A percentile compares a stretch with the other conserved stretches of the same genome.
phyloP scores from a whole-genome alignment of 2,888 invertebrate genomes.

The Ochropleura leucogaster region DNA sequence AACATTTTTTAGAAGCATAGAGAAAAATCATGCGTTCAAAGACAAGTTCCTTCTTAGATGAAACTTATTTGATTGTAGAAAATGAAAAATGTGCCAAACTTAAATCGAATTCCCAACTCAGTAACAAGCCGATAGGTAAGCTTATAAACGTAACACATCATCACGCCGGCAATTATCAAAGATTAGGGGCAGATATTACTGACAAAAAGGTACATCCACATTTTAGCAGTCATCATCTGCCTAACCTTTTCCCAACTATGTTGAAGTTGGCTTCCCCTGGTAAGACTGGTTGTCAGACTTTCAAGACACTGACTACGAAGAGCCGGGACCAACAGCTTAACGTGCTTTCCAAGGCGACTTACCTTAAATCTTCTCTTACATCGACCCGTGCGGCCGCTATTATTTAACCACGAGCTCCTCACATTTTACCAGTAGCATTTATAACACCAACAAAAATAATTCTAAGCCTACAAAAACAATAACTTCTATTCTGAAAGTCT shows the following conservation, averaged over 20 bases:
- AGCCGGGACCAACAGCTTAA: not conserved
- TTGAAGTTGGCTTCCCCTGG: too few species aligned
- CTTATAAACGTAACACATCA: not conserved
- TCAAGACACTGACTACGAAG: too few species aligned
- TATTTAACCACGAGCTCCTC: too few species aligned
- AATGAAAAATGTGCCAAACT: not conserved
- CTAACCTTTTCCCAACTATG: too few species aligned
- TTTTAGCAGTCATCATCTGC: not conserved
- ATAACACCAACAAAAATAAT: not conserved
- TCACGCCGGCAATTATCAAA: not conserved
- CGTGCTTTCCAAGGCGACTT: too few species aligned
- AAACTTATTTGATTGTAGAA: not conserved
- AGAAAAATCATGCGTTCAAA: conserved; percentile 5
- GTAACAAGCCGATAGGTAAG: not conserved
- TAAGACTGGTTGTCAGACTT: too few species aligned
- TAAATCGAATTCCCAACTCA: not conserved
- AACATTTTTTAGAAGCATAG: conserved; percentile 3
- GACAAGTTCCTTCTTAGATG: not conserved
- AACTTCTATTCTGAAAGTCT: conserved; percentile 23
- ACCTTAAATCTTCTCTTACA: too few species aligned
- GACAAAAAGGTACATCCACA: not conserved
- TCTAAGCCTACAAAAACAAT: not conserved
- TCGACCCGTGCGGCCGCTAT: too few species aligned
- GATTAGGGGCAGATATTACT: not conserved
- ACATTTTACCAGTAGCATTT: not conserved